Percentiles rank a stretch among this genome's conserved stretches.
phyloP scores from a whole-genome alignment of 2,113 vertebrate species.

The Cacatua alba region DNA sequence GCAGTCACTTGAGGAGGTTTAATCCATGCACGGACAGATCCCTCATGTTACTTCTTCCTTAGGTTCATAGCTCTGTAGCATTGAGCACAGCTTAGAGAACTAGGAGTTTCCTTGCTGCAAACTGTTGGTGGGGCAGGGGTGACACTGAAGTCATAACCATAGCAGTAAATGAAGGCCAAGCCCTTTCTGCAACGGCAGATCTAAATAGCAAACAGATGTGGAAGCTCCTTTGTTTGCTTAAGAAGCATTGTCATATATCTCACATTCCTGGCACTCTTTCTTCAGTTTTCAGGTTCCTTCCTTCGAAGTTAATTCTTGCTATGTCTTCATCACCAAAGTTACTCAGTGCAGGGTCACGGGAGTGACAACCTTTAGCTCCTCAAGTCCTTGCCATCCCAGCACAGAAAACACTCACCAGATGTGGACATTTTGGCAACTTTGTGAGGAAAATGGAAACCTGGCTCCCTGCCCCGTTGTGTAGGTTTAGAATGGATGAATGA shows the following conservation, averaged over 20 bases:
- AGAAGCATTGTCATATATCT: conserved; percentile 12
- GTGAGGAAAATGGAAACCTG: conserved; percentile 40
- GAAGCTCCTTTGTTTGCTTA: conserved; percentile 10
- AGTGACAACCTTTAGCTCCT: background rate
- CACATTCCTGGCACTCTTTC: conserved; percentile 13
- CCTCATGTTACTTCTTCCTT: background rate
- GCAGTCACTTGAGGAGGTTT: rapidly evolving
- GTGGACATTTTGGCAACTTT: conserved; percentile 36
- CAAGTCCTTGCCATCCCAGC: background rate
- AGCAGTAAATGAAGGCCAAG: background rate
- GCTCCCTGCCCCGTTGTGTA: background rate
- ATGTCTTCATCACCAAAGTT: background rate
- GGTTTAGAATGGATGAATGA: conserved; percentile 34
- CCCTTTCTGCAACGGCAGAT: conserved; percentile 5
- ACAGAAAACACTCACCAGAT: conserved; percentile 36
- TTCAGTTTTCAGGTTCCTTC: background rate
- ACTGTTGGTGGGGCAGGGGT: background rate
- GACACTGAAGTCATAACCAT: background rate
- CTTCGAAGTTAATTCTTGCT: background rate
- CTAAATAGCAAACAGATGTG: conserved; percentile 57
- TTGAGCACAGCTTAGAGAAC: background rate
- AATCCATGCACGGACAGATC: rapidly evolving
- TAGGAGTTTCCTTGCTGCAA: background rate
- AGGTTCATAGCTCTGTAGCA: background rate
- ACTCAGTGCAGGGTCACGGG: background rate